These are phyloP conservation scores for Poecilia wingei DNA, from an alignment of 2,797 vertebrate species.

Conservation along the genomic window DNA sequence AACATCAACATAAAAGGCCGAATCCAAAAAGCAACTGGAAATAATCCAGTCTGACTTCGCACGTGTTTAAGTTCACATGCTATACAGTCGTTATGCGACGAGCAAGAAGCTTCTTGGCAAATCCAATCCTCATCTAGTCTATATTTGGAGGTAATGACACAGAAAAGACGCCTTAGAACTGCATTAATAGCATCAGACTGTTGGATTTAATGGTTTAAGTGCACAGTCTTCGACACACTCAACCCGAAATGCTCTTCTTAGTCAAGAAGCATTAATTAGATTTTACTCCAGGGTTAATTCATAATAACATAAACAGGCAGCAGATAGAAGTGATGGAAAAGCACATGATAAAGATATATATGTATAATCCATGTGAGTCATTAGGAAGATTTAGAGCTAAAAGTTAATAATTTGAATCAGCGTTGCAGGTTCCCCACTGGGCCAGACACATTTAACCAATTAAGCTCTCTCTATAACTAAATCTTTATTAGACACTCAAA, in stretches of 20 bases:
- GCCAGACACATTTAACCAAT: neutral
- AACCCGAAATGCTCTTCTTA: constrained; percentile 7
- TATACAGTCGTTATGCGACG: constrained; percentile 31
- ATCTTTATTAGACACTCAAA: neutral
- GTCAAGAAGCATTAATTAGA: constrained; percentile 57
- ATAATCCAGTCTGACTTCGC: neutral
- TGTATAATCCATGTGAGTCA: constrained; percentile 29
- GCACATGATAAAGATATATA: constrained; percentile 9
- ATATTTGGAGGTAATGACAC: constrained; percentile 62
- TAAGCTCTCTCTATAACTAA: neutral
- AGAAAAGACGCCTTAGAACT: constrained; percentile 47
- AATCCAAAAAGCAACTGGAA: neutral
- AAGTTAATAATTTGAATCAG: constrained; percentile 7
- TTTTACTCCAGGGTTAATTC: constrained; percentile 25
- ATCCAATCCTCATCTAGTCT: constrained; percentile 51
- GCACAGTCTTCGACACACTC: constrained; percentile 6
- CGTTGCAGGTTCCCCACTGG: constrained; percentile 8
- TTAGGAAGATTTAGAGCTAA: constrained; percentile 11
- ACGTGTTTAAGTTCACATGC: constrained; percentile 22
- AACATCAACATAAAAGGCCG: neutral
- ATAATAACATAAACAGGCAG: constrained; percentile 25
- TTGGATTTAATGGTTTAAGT: constrained; percentile 43
- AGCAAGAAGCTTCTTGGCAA: constrained; percentile 57
- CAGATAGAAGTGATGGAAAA: constrained; percentile 27
- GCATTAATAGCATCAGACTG: constrained; percentile 46